A percentile compares a stretch with the other conserved stretches of the same genome.
Evolutionary conservation across 2,113 vertebrate species (phyloP).

Genomic region (Nibea coibor): DNA sequence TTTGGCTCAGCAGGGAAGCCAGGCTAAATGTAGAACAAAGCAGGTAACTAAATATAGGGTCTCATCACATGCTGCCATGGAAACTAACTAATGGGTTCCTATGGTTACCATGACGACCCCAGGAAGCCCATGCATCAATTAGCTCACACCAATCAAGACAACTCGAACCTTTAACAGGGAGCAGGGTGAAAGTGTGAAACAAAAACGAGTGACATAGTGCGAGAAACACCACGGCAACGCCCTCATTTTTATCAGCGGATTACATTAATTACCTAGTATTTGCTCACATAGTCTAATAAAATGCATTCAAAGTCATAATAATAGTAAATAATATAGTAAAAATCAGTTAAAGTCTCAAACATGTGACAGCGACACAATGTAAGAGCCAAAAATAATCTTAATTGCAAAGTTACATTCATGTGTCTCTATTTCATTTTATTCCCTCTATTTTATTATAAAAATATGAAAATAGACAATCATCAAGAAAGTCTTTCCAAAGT

Average conservation of each 20-base stretch:
- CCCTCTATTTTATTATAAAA: background rate
- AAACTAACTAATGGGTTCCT: constrained; percentile 34
- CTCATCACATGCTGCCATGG: constrained; percentile 34
- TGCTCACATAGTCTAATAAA: background rate
- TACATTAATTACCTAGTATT: background rate
- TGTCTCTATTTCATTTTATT: background rate
- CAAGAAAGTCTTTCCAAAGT: too few species aligned
- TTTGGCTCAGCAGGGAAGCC: constrained; percentile 34
- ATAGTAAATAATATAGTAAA: background rate
- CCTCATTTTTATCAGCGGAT: too few species aligned
- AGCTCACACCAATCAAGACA: background rate
- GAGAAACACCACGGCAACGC: too few species aligned
- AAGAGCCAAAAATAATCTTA: background rate
- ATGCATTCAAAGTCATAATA: too few species aligned
- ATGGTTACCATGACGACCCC: constrained; percentile 68
- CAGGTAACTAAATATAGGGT: constrained; percentile 63
- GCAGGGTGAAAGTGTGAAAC: constrained; percentile 8
- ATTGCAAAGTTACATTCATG: background rate
- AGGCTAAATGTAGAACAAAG: constrained; percentile 61
- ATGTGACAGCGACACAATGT: background rate
- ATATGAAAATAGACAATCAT: background rate
- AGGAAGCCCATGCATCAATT: constrained; percentile 45
- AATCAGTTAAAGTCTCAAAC: too few species aligned
- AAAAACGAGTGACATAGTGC: background rate
- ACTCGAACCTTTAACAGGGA: background rate